Evolutionary conservation across 1,140 invertebrate genomes (phyloP).

Genomic region (Nymphalis io): DNA sequence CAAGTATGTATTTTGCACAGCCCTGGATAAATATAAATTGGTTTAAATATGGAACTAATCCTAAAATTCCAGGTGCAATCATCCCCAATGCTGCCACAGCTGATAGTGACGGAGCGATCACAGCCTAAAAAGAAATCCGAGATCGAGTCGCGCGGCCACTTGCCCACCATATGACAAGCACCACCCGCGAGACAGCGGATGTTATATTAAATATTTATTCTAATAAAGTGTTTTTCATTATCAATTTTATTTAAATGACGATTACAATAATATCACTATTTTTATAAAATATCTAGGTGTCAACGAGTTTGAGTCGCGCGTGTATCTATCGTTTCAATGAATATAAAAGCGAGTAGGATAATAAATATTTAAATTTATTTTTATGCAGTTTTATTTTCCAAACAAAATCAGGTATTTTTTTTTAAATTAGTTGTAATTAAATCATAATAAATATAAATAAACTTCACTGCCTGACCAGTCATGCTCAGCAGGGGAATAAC

Average conservation of each 20-base stretch:
- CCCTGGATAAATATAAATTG: too few relatives aligned
- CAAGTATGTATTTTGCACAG: too few relatives aligned
- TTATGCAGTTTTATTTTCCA: constrained; percentile 3
- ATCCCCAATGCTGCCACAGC: constrained; percentile 83
- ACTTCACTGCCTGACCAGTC: too few relatives aligned
- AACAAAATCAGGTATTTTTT: too few relatives aligned
- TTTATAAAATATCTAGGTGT: constrained; percentile 11
- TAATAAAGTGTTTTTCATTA: constrained; percentile 11
- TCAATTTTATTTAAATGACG: constrained; percentile 20
- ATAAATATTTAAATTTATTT: constrained; percentile 13
- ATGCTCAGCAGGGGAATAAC: too few relatives aligned
- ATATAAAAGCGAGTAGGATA: constrained; percentile 1
- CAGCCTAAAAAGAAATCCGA: constrained; percentile 75
- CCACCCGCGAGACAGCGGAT: constrained; percentile 47
- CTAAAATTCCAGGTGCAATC: constrained; percentile 67
- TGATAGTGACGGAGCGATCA: constrained; percentile 55
- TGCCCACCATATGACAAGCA: constrained; percentile 85
- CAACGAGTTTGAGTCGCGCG: not conserved
- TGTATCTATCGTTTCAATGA: constrained; percentile 7
- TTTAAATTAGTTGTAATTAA: too few relatives aligned
- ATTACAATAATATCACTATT: constrained; percentile 16
- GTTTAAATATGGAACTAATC: too few relatives aligned
- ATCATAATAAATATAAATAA: too few relatives aligned
- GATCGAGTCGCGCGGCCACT: constrained; percentile 83
- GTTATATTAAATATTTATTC: constrained; percentile 38